Conservation (phyloP, 2,888 invertebrate species). For the Acanthosepion pharaonis region DNA sequence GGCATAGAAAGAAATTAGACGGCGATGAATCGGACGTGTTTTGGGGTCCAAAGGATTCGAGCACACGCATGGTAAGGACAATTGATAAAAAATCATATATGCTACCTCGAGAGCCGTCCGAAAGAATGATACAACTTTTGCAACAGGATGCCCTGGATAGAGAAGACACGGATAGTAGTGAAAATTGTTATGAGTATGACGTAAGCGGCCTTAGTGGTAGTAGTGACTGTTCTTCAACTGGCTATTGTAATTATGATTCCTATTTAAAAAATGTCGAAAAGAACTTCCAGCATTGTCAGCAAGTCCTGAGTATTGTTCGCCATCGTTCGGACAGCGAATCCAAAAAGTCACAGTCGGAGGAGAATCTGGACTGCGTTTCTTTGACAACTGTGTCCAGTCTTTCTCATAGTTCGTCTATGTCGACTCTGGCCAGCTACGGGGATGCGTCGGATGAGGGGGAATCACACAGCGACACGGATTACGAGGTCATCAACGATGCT, state of each 20-base stretch:
- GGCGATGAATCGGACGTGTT: neutral
- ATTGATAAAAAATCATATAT: neutral
- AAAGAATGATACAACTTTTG: neutral
- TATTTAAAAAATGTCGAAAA: conserved; percentile 23
- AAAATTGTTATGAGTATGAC: conserved; percentile 42
- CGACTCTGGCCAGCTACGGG: neutral
- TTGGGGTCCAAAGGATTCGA: neutral
- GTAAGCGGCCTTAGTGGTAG: conserved; percentile 34
- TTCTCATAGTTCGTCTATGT: neutral
- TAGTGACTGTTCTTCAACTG: neutral
- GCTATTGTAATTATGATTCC: neutral
- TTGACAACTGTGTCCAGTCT: conserved; percentile 43
- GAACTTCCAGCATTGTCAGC: conserved; percentile 2
- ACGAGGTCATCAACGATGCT: neutral
- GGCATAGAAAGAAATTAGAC: neutral
- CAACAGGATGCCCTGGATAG: neutral
- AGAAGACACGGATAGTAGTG: conserved; percentile 42
- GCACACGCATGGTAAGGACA: neutral
- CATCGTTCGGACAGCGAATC: neutral
- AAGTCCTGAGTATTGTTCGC: neutral
- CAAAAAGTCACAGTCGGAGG: neutral
- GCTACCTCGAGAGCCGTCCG: neutral
- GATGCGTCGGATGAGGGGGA: neutral
- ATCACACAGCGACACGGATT: conserved; percentile 25
- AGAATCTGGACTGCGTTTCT: conserved; percentile 42